Evolutionary conservation across 1,140 invertebrate species (phyloP), one percentile per base, ranked within the genome.

Genomic region (Formica exsecta): DNA sequence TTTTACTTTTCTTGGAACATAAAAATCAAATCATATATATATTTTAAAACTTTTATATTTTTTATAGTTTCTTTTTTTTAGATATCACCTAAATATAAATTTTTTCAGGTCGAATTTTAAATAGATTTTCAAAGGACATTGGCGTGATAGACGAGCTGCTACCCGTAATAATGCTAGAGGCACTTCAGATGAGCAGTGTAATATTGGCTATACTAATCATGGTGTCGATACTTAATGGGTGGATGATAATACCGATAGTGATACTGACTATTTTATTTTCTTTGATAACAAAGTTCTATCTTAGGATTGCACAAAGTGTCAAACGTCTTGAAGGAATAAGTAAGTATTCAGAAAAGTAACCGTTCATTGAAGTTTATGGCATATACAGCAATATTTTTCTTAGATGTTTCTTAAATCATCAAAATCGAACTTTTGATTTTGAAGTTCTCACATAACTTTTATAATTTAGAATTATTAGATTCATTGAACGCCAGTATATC

Each of bases 121-220:
- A 98, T 93, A 94, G 97, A 87, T 98, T 98, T 94, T 97, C 97
- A 0, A 97, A 97, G 93, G 98, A 98, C 92, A 96, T 98, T 91
- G 98, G 98, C 87, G 96, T 97, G 32, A 96, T 98, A 87, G 98
- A 98, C 94, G 98, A 98, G 92, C 70, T 96, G 11, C 92, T 99
- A 7, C 98, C 98, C 57, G 95, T 94, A 90, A 93, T 96, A 19
- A 96, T 97, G 90, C 96, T 98, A 89, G 98, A 98, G 91, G 93
- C 95, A 0, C 70, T 96, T 44, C 97, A 97, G 79, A 91, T 95
- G 62, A 91, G 90, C 57, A 88, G 92, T 2, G 89, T 95, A 22
- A 93, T 95, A 90, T 25, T 90, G 9, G 95, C 94, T 48, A 96
- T 96, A 44, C 85, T 97, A 0, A 86, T 95, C 0, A 93, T 97